These are phyloP conservation scores for Cygnus olor DNA, from an alignment of 2,797 vertebrate species.

Conservation along the genomic window DNA sequence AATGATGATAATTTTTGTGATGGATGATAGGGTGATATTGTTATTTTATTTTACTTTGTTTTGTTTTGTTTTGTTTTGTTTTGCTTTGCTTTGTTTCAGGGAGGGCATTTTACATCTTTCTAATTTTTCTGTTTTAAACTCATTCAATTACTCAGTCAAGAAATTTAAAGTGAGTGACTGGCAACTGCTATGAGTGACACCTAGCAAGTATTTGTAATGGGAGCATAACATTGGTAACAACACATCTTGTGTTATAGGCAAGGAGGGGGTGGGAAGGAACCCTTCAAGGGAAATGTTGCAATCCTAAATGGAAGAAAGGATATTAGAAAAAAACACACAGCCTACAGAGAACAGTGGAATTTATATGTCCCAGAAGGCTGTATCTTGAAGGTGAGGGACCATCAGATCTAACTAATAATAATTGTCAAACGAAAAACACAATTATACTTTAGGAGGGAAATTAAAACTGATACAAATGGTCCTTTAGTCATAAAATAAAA, in stretches of 20 bases:
- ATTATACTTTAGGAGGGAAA: slow-evolving; percentile 1
- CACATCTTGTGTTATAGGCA: neutral
- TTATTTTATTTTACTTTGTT: neutral
- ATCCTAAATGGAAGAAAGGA: neutral
- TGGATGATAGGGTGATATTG: neutral
- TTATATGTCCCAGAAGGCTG: neutral
- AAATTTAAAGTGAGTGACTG: neutral
- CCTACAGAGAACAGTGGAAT: neutral
- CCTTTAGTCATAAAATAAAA: neutral
- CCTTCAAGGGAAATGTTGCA: neutral
- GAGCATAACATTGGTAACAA: neutral
- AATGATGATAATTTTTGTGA: neutral
- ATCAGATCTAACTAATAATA: neutral
- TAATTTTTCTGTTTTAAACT: neutral
- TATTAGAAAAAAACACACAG: neutral
- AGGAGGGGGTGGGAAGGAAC: neutral
- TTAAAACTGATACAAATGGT: neutral
- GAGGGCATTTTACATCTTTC: neutral
- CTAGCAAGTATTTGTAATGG: neutral
- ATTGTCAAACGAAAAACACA: neutral
- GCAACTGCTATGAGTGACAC: neutral
- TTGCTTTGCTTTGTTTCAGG: neutral
- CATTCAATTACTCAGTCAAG: neutral
- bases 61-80: neutral
- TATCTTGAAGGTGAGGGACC: neutral